Conservation (phyloP, 92 coral and sea anemone genomes). For the Phenganax marumi region DNA sequence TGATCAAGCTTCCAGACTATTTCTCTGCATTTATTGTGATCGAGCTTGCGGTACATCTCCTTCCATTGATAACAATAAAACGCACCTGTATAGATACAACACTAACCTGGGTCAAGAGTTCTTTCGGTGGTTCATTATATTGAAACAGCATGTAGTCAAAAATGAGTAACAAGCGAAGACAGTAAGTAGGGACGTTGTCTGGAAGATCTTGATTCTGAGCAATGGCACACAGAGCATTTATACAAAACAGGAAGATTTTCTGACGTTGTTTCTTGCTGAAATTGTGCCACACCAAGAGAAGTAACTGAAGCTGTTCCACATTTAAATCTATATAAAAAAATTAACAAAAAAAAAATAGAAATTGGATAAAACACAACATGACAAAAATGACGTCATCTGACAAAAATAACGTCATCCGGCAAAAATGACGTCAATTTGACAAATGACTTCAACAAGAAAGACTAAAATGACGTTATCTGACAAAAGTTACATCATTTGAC, state of each 20-base stretch:
- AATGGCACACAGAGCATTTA: constrained; percentile 60
- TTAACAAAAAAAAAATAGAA: neutral
- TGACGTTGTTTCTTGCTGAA: constrained; percentile 71
- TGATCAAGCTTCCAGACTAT: no score
- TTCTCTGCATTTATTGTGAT: no score
- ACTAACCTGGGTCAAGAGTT: constrained; percentile 76
- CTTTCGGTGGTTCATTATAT: constrained; percentile 76
- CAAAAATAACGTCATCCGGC: no score
- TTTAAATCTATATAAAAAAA: constrained; percentile 67
- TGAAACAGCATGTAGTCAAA: constrained; percentile 90
- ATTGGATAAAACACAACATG: no score
- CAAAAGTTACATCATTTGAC: neutral
- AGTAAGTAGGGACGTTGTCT: constrained; percentile 56
- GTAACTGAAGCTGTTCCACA: constrained; percentile 92
- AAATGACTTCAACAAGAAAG: neutral
- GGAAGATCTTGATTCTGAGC: constrained; percentile 55
- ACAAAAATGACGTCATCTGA: no score
- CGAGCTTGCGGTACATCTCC: no score
- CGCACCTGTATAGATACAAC: neutral
- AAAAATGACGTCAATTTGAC: no score
- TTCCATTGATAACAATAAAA: neutral
- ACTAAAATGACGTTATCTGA: neutral
- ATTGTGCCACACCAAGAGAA: constrained; percentile 87
- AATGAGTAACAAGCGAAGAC: constrained; percentile 64
- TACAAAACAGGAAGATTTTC: constrained; percentile 60